Conservation (phyloP, 2,113 vertebrate genomes). For the Thinocorus orbignyianus region DNA sequence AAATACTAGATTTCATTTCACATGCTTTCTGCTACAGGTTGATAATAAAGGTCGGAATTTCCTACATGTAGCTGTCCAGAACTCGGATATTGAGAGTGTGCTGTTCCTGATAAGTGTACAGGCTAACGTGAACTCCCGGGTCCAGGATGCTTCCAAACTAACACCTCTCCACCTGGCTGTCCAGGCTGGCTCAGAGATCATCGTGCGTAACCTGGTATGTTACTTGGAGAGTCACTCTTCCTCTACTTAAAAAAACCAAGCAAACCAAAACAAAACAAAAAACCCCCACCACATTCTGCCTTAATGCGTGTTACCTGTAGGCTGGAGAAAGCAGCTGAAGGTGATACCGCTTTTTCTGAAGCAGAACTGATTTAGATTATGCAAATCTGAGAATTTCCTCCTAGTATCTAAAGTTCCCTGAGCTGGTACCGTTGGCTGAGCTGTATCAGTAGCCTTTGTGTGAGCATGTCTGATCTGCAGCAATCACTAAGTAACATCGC, state of each 20-base stretch:
- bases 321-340: not conserved
- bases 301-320: accelerated
- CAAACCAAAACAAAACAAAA: too few relatives aligned
- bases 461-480: not conserved
- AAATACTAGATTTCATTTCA: not conserved
- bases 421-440: not conserved
- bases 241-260: not conserved
- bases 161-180: constrained; percentile 95
- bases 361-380: not conserved
- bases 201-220: constrained; percentile 94
- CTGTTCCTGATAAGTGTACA: constrained; percentile 98
- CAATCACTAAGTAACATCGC: accelerated
- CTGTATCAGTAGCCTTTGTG: not conserved
- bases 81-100: constrained; percentile 96
- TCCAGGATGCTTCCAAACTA: constrained; percentile 94
- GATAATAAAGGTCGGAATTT: constrained; percentile 99
- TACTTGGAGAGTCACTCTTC: not conserved
- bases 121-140: constrained; percentile 95
- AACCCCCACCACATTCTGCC: accelerated
- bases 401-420: too few relatives aligned
- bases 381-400: too few relatives aligned
- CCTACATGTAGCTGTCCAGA: constrained; percentile 94
- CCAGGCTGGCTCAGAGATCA: constrained; percentile 96
- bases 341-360: not conserved
- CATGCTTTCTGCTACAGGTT: constrained; percentile 72